phyloP scores from a whole-genome alignment of 2,113 vertebrate genomes.

The Colinus virginianus region DNA sequence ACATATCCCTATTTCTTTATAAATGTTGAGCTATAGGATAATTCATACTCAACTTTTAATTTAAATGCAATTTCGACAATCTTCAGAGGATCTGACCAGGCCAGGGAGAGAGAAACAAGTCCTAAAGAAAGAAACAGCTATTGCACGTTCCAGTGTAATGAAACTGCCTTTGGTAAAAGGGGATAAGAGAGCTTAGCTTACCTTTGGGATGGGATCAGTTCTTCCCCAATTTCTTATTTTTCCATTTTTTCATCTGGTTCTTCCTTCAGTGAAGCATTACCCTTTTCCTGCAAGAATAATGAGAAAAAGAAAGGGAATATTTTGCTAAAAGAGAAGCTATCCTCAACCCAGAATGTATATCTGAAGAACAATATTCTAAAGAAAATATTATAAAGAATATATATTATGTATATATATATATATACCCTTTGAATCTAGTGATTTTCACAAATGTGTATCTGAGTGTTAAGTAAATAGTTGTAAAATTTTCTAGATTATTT shows the following conservation, averaged over 20 bases:
- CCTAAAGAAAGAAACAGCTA: not conserved
- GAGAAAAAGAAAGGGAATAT: not conserved
- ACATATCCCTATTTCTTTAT: not conserved
- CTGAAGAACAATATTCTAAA: not conserved
- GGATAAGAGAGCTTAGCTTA: not conserved
- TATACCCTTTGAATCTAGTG: not conserved
- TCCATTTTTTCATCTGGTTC: not conserved
- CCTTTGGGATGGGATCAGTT: not conserved
- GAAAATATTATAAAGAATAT: not conserved
- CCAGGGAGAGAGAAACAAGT: not conserved
- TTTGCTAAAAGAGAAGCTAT: not conserved
- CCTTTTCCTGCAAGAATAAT: not conserved
- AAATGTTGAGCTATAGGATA: not conserved
- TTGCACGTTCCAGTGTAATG: not conserved
- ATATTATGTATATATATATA: not conserved
- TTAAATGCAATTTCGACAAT: not conserved
- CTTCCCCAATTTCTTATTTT: not conserved
- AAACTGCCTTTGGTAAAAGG: not conserved
- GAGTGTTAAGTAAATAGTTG: not conserved
- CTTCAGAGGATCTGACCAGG: not conserved
- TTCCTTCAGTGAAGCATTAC: not conserved
- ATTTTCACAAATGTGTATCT: not conserved
- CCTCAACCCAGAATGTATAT: not conserved
- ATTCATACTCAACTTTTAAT: not conserved
- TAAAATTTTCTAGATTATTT: not conserved